Evolutionary conservation across 2,797 vertebrate genomes (phyloP).

Genomic region (Danionella dracula): DNA sequence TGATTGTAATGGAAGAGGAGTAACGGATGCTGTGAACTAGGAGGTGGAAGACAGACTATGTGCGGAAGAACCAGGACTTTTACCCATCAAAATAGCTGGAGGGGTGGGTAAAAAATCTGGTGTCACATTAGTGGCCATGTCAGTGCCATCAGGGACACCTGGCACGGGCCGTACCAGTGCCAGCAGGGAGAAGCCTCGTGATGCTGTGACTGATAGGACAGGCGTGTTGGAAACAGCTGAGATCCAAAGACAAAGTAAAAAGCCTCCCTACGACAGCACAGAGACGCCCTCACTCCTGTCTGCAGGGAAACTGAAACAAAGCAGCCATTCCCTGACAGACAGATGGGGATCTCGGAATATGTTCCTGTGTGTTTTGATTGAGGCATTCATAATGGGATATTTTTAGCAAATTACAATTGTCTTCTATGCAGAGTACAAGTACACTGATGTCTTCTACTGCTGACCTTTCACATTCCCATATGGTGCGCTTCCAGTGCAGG

Average conservation of each 20-base stretch:
- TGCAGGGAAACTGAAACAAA: constrained; percentile 28
- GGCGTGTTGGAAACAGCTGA: constrained; percentile 33
- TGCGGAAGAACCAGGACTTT: constrained; percentile 11
- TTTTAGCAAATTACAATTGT: background rate
- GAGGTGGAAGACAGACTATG: constrained; percentile 26
- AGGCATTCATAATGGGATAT: constrained; percentile 4
- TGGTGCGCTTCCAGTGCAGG: background rate
- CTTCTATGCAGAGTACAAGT: background rate
- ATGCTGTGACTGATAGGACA: constrained; percentile 42
- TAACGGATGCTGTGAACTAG: background rate
- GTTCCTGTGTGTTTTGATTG: constrained; percentile 1
- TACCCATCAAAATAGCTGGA: constrained; percentile 30
- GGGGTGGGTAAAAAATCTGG: constrained; percentile 42
- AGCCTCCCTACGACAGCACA: constrained; percentile 12
- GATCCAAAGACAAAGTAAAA: constrained; percentile 43
- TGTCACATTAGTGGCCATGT: constrained; percentile 45
- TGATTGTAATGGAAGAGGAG: background rate
- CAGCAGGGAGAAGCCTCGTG: constrained; percentile 8
- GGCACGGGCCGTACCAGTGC: constrained; percentile 34
- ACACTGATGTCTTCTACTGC: background rate
- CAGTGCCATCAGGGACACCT: constrained; percentile 49
- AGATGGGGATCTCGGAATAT: constrained; percentile 12
- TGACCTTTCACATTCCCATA: constrained; percentile 5
- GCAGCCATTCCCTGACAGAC: constrained; percentile 21
- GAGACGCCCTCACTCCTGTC: constrained; percentile 3